Evolutionary conservation across 2,888 invertebrate species (phyloP), one percentile per base, ranked within the genome.

Genomic region (Dinocampus coccinellae): DNA sequence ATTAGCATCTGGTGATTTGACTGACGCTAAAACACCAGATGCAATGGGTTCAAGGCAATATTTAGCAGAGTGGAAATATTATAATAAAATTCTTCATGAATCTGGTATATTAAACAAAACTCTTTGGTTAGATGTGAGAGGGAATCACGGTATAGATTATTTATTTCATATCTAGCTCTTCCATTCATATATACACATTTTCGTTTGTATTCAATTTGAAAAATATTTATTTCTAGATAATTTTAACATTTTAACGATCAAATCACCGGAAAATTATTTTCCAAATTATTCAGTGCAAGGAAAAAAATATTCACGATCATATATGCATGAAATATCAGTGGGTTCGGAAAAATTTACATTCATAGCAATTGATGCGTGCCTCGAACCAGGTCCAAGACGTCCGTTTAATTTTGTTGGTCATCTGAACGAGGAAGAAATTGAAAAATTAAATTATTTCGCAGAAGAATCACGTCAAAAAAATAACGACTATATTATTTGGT

Each of bases 351-450:
- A 88, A 74, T 93, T 94, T 81, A 92, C 94, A n/a, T 96, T 97
- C 87, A 90, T 97, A 78, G 97, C 92, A 0, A 89, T 97, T 34
- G 97, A 97, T 88, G 95, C 96, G 1, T 95, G 95, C 80, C 91
- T 96, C 52, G 93, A 94, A 76, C 96, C 97, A 10, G 97, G 97
- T 1, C 92, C 95, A 10, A 91, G 93, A 77, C 89, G 97, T 78
- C 97, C 97, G 1, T 97, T 96, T 83, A 97, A 97, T 89, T 97
- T 97, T 85, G 93, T 97, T 81, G 97, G 97, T 20, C 89, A 92
- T 62, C 84, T 94, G 29, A 91, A 91, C 74, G 77, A 86, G 7
- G 83, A 89, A 26, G 93, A 93, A 85, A 90, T 92, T 73, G 84
- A 89, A 36, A 86, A 88, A 78, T 87, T 95, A 64, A 86, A 90